Conservation (phyloP, 2,113 vertebrate genomes). For the Melospiza georgiana region DNA sequence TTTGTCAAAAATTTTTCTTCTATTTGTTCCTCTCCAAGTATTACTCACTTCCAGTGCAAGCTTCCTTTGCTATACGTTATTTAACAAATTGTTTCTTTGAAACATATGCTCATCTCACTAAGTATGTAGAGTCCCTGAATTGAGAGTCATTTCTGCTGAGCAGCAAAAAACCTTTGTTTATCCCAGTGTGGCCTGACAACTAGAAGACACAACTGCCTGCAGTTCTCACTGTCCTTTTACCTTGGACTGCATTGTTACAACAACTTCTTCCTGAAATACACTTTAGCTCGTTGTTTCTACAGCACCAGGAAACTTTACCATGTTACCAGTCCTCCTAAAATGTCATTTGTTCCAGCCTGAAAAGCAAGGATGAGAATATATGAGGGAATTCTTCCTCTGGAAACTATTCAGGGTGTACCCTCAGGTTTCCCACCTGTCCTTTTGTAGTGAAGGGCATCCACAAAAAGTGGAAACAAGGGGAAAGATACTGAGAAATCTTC, state of each 20-base stretch:
- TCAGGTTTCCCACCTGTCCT: neutral
- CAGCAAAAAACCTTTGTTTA: neutral
- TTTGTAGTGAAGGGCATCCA: neutral
- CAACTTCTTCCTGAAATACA: neutral
- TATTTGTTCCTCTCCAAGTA: neutral
- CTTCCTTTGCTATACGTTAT: neutral
- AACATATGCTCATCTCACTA: neutral
- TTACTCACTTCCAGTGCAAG: neutral
- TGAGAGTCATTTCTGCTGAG: neutral
- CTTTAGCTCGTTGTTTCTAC: neutral
- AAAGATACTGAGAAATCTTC: neutral
- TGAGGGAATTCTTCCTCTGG: neutral
- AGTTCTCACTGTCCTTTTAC: neutral
- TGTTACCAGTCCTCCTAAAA: neutral
- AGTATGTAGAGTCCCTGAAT: neutral
- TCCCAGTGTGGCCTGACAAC: neutral
- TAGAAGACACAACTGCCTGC: neutral
- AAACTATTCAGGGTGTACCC: rapidly evolving
- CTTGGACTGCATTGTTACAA: neutral
- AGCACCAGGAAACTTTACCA: neutral
- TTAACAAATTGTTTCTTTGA: neutral
- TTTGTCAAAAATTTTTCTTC: neutral
- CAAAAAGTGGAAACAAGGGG: neutral
- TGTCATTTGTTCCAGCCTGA: neutral
- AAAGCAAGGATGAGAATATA: neutral